These are phyloP conservation scores for Prosapia bicincta DNA, from an alignment of 2,888 invertebrate genomes.

Conservation along the genomic window DNA sequence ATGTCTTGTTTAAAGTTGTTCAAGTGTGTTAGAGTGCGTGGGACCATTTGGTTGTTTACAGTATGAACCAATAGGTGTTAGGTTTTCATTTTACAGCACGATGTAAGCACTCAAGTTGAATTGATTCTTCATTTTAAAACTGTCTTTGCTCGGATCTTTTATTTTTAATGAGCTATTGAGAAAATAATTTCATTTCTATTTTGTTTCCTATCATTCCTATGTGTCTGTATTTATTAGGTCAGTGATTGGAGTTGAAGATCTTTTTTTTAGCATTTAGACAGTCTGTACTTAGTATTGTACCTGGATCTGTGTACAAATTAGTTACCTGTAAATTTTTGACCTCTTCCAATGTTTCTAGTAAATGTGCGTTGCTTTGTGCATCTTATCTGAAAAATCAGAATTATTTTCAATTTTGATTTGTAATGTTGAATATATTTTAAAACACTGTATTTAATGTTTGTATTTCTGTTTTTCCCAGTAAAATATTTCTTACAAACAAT, in stretches of 20 bases:
- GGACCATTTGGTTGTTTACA: constrained; percentile 10
- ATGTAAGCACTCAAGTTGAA: constrained; percentile 5
- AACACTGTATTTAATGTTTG: too few species aligned
- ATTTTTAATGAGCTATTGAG: background rate
- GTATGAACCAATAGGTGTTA: constrained; percentile 9
- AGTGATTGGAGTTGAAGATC: constrained; percentile 11
- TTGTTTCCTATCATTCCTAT: constrained; percentile 23
- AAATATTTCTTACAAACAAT: background rate
- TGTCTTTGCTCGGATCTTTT: constrained; percentile 13
- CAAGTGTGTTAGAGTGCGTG: constrained; percentile 9
- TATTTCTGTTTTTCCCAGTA: too few species aligned
- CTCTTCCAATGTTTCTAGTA: background rate
- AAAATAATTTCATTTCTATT: constrained; percentile 3
- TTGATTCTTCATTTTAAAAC: constrained; percentile 19
- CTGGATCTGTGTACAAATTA: constrained; percentile 26
- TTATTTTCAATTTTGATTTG: background rate
- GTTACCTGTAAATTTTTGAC: constrained; percentile 12
- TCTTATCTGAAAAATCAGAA: too few species aligned
- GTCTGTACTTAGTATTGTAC: constrained; percentile 21
- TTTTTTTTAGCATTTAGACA: constrained; percentile 17
- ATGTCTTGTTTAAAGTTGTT: background rate
- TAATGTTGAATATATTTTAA: background rate
- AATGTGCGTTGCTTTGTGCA: background rate
- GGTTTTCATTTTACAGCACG: constrained; percentile 8
- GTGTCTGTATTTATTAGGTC: constrained; percentile 9